Evolutionary conservation across 2,888 invertebrate species (phyloP).

Genomic region (Melinaea marsaeus): DNA sequence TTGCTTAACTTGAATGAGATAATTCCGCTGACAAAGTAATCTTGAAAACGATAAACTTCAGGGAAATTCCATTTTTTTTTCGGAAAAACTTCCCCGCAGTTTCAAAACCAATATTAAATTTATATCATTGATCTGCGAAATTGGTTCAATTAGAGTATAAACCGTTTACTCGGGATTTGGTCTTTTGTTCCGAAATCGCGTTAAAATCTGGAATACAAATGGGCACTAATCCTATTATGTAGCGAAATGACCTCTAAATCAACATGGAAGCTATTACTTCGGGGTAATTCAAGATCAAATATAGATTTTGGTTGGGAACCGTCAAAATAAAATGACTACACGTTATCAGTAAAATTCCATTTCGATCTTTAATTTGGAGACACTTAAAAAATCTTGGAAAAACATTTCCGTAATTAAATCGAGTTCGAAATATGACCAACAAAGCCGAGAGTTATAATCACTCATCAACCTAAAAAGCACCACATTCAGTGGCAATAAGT

Average conservation of each 20-base stretch:
- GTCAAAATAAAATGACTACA: no score
- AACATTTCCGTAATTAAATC: no score
- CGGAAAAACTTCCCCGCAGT: conserved; percentile 7
- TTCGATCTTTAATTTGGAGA: no score
- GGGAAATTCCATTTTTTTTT: not conserved
- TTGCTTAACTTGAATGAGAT: not conserved
- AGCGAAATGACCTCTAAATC: not conserved
- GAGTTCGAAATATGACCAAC: no score
- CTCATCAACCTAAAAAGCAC: no score
- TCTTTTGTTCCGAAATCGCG: not conserved
- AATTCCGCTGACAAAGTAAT: not conserved
- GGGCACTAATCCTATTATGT: not conserved
- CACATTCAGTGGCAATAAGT: no score
- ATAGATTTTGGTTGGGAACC: no score
- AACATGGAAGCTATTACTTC: not conserved
- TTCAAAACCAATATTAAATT: conserved; percentile 8
- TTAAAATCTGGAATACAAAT: conserved; percentile 2
- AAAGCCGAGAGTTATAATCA: no score
- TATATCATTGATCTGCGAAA: conserved; percentile 11
- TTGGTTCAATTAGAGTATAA: conserved; percentile 14
- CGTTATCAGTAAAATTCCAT: no score
- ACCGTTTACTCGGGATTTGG: conserved; percentile 2
- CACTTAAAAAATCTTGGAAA: no score
- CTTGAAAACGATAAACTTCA: not conserved
- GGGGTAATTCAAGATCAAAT: not conserved